These are phyloP conservation scores for Sarcophaga caerulescens DNA, from an alignment of 2,888 invertebrate genomes.

Conservation along the genomic window DNA sequence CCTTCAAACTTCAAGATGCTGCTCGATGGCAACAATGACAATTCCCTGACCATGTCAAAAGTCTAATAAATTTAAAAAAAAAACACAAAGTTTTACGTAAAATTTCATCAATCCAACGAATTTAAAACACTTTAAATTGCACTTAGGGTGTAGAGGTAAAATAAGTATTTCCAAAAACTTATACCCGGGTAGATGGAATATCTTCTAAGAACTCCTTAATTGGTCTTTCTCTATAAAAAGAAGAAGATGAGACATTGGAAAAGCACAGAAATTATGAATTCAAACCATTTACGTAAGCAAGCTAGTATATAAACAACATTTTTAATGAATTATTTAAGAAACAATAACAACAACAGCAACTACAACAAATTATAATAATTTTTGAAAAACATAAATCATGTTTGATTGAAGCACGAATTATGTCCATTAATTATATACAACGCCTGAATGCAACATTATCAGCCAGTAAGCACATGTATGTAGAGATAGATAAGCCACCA, in stretches of 20 bases:
- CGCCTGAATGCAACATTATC: background rate
- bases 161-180: too few relatives aligned
- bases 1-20: too few relatives aligned
- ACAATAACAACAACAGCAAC: background rate
- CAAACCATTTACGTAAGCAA: conserved; percentile 44
- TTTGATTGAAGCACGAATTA: conserved; percentile 31
- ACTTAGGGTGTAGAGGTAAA: too few relatives aligned
- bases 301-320: background rate
- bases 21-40: too few relatives aligned
- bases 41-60: too few relatives aligned
- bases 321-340: background rate
- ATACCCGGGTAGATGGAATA: too few relatives aligned
- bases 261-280: conserved; percentile 33
- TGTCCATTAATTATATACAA: background rate
- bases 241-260: background rate
- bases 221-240: background rate
- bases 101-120: too few relatives aligned
- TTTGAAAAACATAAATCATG: conserved; percentile 47
- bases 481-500: too few relatives aligned
- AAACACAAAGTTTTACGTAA: too few relatives aligned
- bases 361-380: conserved; percentile 26
- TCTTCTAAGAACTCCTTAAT: too few relatives aligned
- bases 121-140: too few relatives aligned
- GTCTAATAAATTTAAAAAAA: too few relatives aligned
- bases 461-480: background rate